Base-by-base conservation (phyloP, 2,113 vertebrate species). In the Cynopterus brachyotis region DNA sequence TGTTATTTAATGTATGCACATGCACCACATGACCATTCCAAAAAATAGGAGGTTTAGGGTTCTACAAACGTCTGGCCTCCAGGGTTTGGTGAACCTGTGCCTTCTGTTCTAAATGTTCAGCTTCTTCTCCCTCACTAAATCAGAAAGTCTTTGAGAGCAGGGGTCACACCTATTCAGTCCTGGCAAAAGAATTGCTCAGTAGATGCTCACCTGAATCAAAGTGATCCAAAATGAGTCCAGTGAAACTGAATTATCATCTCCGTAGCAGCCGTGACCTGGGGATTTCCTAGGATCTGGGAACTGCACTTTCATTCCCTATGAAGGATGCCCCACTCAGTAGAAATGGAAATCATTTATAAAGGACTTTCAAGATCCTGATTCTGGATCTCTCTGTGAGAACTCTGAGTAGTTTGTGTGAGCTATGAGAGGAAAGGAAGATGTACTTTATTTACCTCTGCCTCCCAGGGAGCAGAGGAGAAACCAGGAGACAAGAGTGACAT, bases 401-500 rank as follows among this genome's bases (percentile, higher is more conserved):
- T 72, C 72, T 64, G 76, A 89, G 75, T n/a, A 89, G 55, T 62
- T 2, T 28, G 42, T 26, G 7, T 6, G 17, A 69, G 15, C 60
- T 60, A 55, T 3, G 2, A 45, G 32, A 24, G 19, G 42, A 9
- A 16, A 45, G 13, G 9, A 59, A 73, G 9, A 59, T 9, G 28
- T 0, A 22, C 26, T 96, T 47, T 45, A 16, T 96, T 47, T 45
- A 16, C 89, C 90, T 67, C 90, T 78, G 75, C 2, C 9, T 96
- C 73, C 45, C 42, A 15, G 89, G 76, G 5, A 85, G 42, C 11
- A 0, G 1, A 69, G 86, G 73, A 72, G 62, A 91, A 81, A 26
- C 15, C 19, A 12, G n/a, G 59, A 85, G 84, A 53, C 10, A 12
- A 7, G 72, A 94, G 84, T 96, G 83, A 91, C 79, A 86, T 35